Evolutionary conservation across 2,797 vertebrate species (phyloP), one percentile per base, ranked within the genome.

Genomic region (Pitangus sulphuratus): DNA sequence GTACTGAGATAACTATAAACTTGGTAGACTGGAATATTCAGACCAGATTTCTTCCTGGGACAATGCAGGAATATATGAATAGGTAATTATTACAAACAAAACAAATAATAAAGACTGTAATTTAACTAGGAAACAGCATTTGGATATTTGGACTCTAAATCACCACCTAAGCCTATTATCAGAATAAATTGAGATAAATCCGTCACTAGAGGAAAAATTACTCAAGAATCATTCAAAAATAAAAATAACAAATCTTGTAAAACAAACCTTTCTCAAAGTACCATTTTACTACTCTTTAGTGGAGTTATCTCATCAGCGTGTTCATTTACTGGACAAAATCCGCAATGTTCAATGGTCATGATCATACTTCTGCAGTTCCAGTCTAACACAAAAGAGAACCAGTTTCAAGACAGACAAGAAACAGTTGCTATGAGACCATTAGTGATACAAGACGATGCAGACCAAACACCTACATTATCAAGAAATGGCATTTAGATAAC

Each of bases 351-450:
- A 68, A 8, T 54, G 26, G 76, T 85, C 5, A 0, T 33, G 64
- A 95, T 68, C 44, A 37, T 76, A 75, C 8, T 79, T 87, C 45
- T 91, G 72, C 56, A 80, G 30, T 74, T 88, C 48, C 64, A 88
- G 53, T 30, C 44, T 61, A 91, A 88, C 64, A 91, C 51, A 90
- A 91, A 90, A 71, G 56, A 91, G 56, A 84, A 90, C 30, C 35
- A 7, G 53, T 64, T 94, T 87, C 85, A 91, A 83, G 76, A 66
- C 30, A 82, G 74, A 82, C 33, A 85, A 76, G 75, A 87, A 92
- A 83, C 60, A 87, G 93, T 90, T 95, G 93, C 94, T 97, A 89
- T 77, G 94, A 96, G 85, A 96, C 94, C 75, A 80, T 84, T 95
- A 90, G 79, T 65, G 80, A 54, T 57, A 83, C 2, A 4, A 82